Evolutionary conservation across 2,113 vertebrate species (phyloP).

Genomic region (Cyprinodon variegatus): DNA sequence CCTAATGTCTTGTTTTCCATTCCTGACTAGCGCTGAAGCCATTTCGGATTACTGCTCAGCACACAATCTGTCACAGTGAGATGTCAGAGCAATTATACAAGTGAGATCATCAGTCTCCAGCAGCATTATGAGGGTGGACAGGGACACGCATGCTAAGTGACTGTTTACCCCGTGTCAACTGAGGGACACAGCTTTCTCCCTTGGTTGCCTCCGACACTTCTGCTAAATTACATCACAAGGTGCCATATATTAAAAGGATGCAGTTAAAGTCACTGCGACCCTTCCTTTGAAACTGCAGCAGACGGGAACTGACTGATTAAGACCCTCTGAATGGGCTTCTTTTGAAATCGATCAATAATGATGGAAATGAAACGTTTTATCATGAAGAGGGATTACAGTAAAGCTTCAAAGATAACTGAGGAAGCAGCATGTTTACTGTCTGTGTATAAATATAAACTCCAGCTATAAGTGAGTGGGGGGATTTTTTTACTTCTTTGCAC

Average conservation of each 20-base stretch:
- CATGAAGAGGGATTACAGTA: slow-evolving; percentile 57
- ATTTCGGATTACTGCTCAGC: slow-evolving; percentile 24
- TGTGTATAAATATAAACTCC: slow-evolving; percentile 18
- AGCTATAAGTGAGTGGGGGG: slow-evolving; percentile 12
- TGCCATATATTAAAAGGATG: slow-evolving; percentile 14
- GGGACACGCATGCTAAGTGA: slow-evolving; percentile 55
- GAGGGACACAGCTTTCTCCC: slow-evolving; percentile 49
- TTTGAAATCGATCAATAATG: slow-evolving; percentile 14
- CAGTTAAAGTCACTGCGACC: slow-evolving; percentile 27
- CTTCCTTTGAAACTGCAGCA: slow-evolving; percentile 18
- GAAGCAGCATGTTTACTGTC: slow-evolving; percentile 10
- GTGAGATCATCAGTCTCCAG: slow-evolving; percentile 63
- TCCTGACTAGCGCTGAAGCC: slow-evolving; percentile 12
- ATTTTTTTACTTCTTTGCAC: slow-evolving; percentile 14
- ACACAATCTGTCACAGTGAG: slow-evolving; percentile 33
- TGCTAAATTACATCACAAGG: slow-evolving; percentile 47
- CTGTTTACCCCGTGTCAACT: slow-evolving; percentile 63
- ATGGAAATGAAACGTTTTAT: slow-evolving; percentile 41
- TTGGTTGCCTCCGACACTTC: slow-evolving; percentile 36
- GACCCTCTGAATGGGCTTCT: slow-evolving; percentile 17
- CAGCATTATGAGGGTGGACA: slow-evolving; percentile 50
- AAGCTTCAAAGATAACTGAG: slow-evolving; percentile 34
- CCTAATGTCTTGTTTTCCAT: slow-evolving; percentile 37
- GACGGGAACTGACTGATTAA: slow-evolving; percentile 50
- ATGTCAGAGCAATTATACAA: slow-evolving; percentile 64